Base-by-base conservation (phyloP, 2,888 invertebrate species). In the Epistrophella euchroma region DNA sequence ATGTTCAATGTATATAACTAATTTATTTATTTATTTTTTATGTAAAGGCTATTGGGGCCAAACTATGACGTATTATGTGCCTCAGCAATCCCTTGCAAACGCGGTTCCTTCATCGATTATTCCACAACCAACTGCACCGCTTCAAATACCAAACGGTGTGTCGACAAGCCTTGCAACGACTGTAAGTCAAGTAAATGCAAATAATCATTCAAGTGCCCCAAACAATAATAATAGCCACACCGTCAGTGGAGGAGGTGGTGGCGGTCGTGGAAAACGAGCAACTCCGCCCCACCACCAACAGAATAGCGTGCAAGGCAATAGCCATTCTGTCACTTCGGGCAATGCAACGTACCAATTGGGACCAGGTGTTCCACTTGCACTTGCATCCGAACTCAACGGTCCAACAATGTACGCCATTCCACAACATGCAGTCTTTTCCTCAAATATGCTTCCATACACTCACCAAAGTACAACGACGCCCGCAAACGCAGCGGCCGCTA, bases 51-150 rank as follows among this genome's bases (percentile, higher is more conserved):
- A 91, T 88, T 91, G 91, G 91, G 90, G 91, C 77, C 91, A 91
- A 89, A 89, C 92, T 70, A 92, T 92, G 91, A 91, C 92, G 70
- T 93, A 92, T 89, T 92, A 92, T 88, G 90, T 92, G 89, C 91
- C 92, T 88, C 93, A 91, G 88, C 92, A 91, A 88, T 89, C 91
- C 19, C 75, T 89, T 71, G 81, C 89, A 28, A 89, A 89, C 66
- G 89, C 90, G 75, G 90, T 92, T 62, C 88, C 91, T 60, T 89
- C 91, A 37, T 88, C 92, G 58, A 89, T 91, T 85, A 89, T 91
- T 72, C 89, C 91, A 72, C 88, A 90, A 71, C 88, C 90, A 64
- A 86, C 89, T 7, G 80, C 90, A 66, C 88, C 89, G 64, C 86
- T 88, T 25, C 88, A 88, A 70, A 88, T 89, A 77, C 88, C 90